Conservation (phyloP, 2,797 vertebrate genomes). For the Carcharodon carcharias region DNA sequence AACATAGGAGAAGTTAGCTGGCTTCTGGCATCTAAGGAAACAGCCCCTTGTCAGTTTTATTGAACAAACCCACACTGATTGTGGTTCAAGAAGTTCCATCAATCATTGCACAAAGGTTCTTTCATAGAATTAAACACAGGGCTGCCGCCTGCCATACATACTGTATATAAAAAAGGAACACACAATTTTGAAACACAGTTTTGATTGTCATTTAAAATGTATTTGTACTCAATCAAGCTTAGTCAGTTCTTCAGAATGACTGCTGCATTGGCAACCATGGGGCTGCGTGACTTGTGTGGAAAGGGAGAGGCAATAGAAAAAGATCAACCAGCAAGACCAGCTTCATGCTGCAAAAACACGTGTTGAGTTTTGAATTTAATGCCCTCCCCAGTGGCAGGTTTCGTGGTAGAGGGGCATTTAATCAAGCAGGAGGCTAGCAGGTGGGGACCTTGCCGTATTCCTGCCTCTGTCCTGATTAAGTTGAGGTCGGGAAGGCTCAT, state of each 20-base stretch:
- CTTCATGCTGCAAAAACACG: background rate
- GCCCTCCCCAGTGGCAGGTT: background rate
- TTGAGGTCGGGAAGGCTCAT: too few relatives aligned
- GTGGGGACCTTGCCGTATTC: too few relatives aligned
- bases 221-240: slow-evolving; percentile 10
- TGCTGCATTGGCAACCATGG: background rate
- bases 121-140: slow-evolving; percentile 23
- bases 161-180: slow-evolving; percentile 1
- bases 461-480: too few relatives aligned
- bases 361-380: background rate
- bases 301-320: background rate
- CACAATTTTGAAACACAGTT: background rate
- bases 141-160: background rate
- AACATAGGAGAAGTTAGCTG: slow-evolving; percentile 8
- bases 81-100: slow-evolving; percentile 26
- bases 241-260: slow-evolving; percentile 18
- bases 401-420: too few relatives aligned
- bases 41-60: slow-evolving; percentile 23
- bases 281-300: background rate
- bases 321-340: background rate
- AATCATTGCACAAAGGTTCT: slow-evolving; percentile 29
- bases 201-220: slow-evolving; percentile 22
- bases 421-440: too few relatives aligned
- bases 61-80: slow-evolving; percentile 31
- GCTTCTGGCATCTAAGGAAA: slow-evolving; percentile 18